Percentiles rank a stretch among this genome's conserved stretches.
phyloP scores from a whole-genome alignment of 1,140 invertebrate genomes.

The Brachionus calyciflorus region DNA sequence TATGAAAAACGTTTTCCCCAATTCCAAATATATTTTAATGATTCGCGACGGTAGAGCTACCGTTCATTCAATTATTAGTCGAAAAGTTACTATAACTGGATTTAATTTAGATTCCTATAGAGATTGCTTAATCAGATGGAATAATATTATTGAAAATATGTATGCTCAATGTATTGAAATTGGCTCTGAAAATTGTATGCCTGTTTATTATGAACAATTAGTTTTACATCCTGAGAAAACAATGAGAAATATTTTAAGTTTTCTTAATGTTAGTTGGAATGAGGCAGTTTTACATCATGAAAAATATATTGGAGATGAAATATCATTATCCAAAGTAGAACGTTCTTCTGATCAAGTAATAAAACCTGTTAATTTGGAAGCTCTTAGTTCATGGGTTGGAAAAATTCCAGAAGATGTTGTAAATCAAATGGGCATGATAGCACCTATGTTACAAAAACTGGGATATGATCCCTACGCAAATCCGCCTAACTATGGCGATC shows the following conservation, averaged over 20 bases:
- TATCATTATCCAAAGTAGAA: conserved; percentile 80
- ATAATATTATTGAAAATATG: conserved; percentile 88
- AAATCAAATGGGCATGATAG: conserved; percentile 80
- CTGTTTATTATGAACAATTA: conserved; percentile 91
- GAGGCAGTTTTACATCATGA: conserved; percentile 94
- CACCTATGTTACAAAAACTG: conserved; percentile 81
- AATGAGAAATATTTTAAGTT: conserved; percentile 83
- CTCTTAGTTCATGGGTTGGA: conserved; percentile 91
- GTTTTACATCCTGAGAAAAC: conserved; percentile 85
- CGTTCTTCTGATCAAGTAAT: conserved; percentile 97
- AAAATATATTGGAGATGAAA: conserved; percentile 90
- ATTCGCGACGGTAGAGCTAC: conserved; percentile 93
- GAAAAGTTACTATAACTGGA: conserved; percentile 94
- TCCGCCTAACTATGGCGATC: conserved; percentile 84
- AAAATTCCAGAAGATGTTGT: conserved; percentile 84
- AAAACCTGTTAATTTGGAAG: conserved; percentile 93
- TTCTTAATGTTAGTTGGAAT: conserved; percentile 89
- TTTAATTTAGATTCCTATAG: conserved; percentile 89
- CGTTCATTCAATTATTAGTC: conserved; percentile 93
- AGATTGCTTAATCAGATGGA: conserved; percentile 92
- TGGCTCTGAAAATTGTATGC: conserved; percentile 73
- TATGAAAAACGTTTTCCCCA: conserved; percentile 66
- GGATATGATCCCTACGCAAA: conserved; percentile 91
- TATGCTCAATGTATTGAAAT: conserved; percentile 75
- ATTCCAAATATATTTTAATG: conserved; percentile 94